Conservation (phyloP, 2,113 vertebrate species). For the Tupaia chinensis region DNA sequence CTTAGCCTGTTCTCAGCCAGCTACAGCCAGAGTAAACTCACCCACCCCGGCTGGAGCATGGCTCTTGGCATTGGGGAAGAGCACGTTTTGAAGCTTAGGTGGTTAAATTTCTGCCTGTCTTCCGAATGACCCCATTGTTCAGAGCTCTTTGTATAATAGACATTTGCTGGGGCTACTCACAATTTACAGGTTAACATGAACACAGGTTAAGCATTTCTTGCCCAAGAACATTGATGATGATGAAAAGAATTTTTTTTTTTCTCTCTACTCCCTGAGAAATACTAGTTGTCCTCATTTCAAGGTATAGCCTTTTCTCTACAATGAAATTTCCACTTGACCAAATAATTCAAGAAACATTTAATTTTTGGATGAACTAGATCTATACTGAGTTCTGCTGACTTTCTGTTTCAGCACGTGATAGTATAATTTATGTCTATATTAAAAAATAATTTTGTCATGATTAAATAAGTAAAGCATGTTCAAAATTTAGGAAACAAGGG, state of each 20-base stretch:
- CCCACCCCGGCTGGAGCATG: too few species aligned
- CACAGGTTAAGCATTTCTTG: not conserved
- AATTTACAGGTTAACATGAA: not conserved
- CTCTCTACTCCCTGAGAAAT: not conserved
- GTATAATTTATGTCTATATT: not conserved
- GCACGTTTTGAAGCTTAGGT: not conserved
- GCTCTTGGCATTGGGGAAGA: not conserved
- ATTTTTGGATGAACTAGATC: not conserved
- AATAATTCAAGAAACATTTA: not conserved
- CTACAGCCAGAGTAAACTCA: too few species aligned
- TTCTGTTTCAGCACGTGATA: not conserved
- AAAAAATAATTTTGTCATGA: not conserved
- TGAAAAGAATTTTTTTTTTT: not conserved
- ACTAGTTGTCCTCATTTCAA: not conserved
- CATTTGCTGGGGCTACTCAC: not conserved
- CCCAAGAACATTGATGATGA: not conserved
- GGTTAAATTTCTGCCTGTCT: not conserved
- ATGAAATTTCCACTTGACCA: not conserved
- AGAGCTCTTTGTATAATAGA: not conserved
- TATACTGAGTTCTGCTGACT: not conserved
- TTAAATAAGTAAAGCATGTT: not conserved
- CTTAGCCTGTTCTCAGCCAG: too few species aligned
- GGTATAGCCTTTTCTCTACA: not conserved
- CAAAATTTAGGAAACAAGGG: slow-evolving; percentile 30
- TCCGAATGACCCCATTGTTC: not conserved